A percentile compares a stretch with the other conserved stretches of the same genome.
These are phyloP conservation scores for Amaurobius ferox DNA, from an alignment of 2,888 invertebrate genomes.

Conservation along the genomic window DNA sequence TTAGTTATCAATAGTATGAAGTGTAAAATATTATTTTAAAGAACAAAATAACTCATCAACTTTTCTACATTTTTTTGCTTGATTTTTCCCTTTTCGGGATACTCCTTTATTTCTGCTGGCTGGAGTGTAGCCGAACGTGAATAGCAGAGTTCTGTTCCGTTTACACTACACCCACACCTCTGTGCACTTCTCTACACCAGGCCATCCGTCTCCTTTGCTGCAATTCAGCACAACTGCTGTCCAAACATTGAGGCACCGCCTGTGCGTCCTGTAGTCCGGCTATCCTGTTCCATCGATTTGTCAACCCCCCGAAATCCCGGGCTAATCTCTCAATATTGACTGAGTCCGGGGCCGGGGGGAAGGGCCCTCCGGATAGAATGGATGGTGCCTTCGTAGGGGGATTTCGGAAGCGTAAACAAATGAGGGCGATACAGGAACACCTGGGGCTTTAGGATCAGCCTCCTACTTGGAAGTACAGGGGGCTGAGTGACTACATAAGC, in stretches of 20 bases:
- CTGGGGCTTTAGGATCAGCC: conserved; percentile 40
- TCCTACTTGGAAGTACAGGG: not conserved
- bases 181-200: not conserved
- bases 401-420: conserved; percentile 59
- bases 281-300: conserved; percentile 63
- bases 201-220: not conserved
- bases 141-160: not conserved
- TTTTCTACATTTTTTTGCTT: no score
- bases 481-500: conserved; percentile 46
- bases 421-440: conserved; percentile 57
- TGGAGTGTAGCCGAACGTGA: no score
- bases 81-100: no score
- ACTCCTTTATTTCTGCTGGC: no score
- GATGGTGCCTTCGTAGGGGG: conserved; percentile 17
- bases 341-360: conserved; percentile 27
- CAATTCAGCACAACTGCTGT: conserved; percentile 12
- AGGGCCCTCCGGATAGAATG: not conserved
- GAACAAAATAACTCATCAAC: no score
- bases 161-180: not conserved
- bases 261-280: not conserved
- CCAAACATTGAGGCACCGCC: conserved; percentile 4
- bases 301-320: conserved; percentile 38
- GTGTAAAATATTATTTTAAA: no score
- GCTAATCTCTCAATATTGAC: conserved; percentile 71
- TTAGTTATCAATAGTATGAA: no score